Conservation (phyloP, 2,888 invertebrate genomes). For the Meteorus colon region DNA sequence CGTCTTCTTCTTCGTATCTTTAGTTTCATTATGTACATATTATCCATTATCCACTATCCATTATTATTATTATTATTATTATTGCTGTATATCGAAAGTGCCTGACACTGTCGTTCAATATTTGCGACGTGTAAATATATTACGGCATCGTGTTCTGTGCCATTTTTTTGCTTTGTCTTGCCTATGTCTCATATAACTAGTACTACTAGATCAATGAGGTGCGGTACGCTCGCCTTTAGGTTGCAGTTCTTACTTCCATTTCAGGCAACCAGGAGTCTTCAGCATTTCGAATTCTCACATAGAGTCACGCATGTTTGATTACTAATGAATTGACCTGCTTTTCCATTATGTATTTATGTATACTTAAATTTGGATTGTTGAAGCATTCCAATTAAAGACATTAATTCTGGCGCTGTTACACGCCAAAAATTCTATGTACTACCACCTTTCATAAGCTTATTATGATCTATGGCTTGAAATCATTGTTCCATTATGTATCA, state of each 20-base stretch:
- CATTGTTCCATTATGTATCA: no score
- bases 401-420: neutral
- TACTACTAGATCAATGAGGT: slow-evolving; percentile 47
- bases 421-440: neutral
- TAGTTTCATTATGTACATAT: slow-evolving; percentile 2
- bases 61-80: slow-evolving; percentile 12
- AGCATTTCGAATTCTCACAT: slow-evolving; percentile 13
- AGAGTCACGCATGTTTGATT: slow-evolving; percentile 20
- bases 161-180: slow-evolving; percentile 21
- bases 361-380: neutral
- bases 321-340: slow-evolving; percentile 37
- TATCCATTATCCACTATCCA: slow-evolving; percentile 1
- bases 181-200: slow-evolving; percentile 23
- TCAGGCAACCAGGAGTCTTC: slow-evolving; percentile 22
- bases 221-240: slow-evolving; percentile 27
- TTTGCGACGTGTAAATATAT: slow-evolving; percentile 56
- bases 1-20: neutral
- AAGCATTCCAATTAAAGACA: neutral
- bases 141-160: slow-evolving; percentile 43
- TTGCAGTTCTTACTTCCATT: slow-evolving; percentile 38
- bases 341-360: slow-evolving; percentile 9
- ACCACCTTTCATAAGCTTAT: no score
- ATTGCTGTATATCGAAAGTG: neutral
- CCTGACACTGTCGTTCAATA: slow-evolving; percentile 47
- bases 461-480: no score